Evolutionary conservation across 1,140 invertebrate genomes (phyloP).

Genomic region (Tenebrio molitor): DNA sequence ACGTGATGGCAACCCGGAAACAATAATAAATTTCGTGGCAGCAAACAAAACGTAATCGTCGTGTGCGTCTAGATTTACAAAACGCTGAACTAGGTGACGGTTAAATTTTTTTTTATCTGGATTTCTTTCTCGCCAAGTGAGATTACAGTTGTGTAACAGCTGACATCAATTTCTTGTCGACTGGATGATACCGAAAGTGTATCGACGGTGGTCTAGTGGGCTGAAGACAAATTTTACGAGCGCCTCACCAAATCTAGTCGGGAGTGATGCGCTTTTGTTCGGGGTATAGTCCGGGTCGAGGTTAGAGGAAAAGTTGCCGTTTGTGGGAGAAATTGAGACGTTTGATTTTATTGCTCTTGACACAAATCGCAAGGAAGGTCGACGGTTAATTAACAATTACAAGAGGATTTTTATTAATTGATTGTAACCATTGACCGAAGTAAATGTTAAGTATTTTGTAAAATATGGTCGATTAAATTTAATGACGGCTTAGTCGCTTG

Average conservation of each 20-base stretch:
- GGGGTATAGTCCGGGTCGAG: no score
- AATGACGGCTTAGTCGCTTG: conserved; percentile 1
- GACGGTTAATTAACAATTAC: conserved; percentile 7
- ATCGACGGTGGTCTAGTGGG: no score
- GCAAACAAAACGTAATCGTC: neutral
- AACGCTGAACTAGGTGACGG: neutral
- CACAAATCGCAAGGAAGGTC: no score
- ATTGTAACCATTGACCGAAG: neutral
- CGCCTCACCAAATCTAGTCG: no score
- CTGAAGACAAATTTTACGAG: no score
- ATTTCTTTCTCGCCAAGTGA: neutral
- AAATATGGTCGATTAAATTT: conserved; percentile 24
- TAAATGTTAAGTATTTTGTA: conserved; percentile 15
- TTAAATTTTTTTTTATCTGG: neutral
- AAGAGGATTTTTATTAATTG: neutral
- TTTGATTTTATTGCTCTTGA: no score
- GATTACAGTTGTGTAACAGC: neutral
- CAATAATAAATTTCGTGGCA: neutral
- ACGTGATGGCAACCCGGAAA: conserved; percentile 14
- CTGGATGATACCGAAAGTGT: no score
- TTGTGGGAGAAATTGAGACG: no score
- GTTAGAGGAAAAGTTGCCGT: no score
- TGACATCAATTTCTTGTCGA: no score
- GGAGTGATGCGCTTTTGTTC: no score
- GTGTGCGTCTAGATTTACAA: neutral